Percentiles rank a stretch among this genome's conserved stretches.
phyloP scores from a whole-genome alignment of 2,113 vertebrate species.

The Helogale parvula region DNA sequence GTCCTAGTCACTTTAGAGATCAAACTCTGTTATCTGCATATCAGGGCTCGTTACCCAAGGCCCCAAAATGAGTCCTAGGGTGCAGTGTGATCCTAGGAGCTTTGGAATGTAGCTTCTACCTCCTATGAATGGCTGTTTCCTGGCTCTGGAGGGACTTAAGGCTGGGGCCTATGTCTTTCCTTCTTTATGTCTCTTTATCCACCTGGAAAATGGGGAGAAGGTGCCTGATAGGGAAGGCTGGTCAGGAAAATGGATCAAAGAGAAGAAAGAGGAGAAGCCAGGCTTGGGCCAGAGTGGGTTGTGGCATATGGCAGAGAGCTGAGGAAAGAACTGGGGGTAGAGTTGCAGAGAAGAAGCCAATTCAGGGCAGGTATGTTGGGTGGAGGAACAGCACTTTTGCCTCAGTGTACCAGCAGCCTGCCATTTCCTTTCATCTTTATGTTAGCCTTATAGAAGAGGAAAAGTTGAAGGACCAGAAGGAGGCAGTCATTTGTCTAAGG shows the following conservation, averaged over 20 bases:
- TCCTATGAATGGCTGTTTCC: neutral
- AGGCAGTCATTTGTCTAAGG: neutral
- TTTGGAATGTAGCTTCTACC: neutral
- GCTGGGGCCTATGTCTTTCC: neutral
- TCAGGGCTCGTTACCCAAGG: neutral
- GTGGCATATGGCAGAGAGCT: neutral
- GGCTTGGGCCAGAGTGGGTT: neutral
- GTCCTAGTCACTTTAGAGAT: neutral
- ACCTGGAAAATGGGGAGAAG: slow-evolving; percentile 2
- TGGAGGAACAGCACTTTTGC: neutral
- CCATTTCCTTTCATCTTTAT: neutral
- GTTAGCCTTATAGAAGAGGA: neutral
- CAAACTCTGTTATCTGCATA: neutral
- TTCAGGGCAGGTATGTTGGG: neutral
- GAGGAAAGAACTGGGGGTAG: neutral
- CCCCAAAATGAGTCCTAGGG: neutral
- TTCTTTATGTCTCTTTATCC: neutral
- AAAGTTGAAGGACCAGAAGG: neutral
- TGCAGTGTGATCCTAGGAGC: neutral
- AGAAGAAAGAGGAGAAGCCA: neutral
- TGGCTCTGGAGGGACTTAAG: neutral
- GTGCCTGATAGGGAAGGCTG: neutral
- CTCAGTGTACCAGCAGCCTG: neutral
- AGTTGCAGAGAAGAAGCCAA: neutral
- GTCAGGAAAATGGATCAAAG: neutral